phyloP scores from a whole-genome alignment of 2,888 invertebrate genomes.

The Germaria angustata region DNA sequence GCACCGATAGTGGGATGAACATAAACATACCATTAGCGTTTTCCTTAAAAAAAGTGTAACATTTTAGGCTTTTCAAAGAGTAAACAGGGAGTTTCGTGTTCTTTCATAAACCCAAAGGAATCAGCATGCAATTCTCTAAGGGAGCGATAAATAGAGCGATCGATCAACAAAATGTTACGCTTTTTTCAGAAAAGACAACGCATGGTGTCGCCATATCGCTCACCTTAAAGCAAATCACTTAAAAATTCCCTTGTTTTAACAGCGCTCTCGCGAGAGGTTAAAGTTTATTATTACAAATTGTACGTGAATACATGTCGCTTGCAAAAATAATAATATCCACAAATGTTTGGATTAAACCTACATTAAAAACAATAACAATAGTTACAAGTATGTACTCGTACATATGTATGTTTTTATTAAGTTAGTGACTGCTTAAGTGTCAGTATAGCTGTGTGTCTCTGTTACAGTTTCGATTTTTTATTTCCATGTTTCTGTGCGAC shows the following conservation, averaged over 20 bases:
- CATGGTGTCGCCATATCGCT: not conserved
- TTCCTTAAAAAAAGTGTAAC: too few relatives aligned
- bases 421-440: too few relatives aligned
- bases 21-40: too few relatives aligned
- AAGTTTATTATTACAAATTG: slow-evolving; percentile 51
- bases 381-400: not conserved
- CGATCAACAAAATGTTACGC: too few relatives aligned
- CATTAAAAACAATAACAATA: slow-evolving; percentile 2
- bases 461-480: slow-evolving; percentile 52
- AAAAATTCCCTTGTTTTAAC: not conserved
- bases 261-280: slow-evolving; percentile 15
- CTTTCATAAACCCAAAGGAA: too few relatives aligned
- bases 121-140: too few relatives aligned
- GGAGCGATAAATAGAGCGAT: too few relatives aligned
- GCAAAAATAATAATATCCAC: not conserved
- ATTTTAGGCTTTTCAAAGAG: too few relatives aligned
- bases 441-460: not conserved
- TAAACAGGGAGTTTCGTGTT: too few relatives aligned
- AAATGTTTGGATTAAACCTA: slow-evolving; percentile 19
- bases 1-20: too few relatives aligned
- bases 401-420: not conserved
- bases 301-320: slow-evolving; percentile 40
- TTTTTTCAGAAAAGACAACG: too few relatives aligned
- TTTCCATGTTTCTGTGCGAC: slow-evolving; percentile 37
- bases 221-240: not conserved